Evolutionary conservation across 35 echinoderm and acorn worm genomes (phyloP), one percentile per base, ranked within the genome.

Genomic region (Nesometra sesokonis): DNA sequence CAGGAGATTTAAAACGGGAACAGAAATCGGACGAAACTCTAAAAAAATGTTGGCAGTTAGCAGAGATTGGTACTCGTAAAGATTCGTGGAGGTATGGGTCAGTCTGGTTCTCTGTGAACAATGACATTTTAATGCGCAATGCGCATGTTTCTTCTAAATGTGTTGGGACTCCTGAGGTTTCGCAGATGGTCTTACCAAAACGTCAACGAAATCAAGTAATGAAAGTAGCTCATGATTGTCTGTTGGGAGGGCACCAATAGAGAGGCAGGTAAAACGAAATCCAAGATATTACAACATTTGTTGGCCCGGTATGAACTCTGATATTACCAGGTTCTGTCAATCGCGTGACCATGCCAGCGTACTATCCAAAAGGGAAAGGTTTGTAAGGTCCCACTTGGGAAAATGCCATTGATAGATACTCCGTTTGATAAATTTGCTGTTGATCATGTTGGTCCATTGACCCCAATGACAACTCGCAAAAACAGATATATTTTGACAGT

Each of bases 221-320:
- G 84, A 31, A 36, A 77, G n/a, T 85, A 27, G 84, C 84, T 0
- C 85, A 86, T 36, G 85, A 86, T 35, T 34, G 43, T 34, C 31
- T 86, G 5, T n/a, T 86, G 11, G 85, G 85, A 33, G 85, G 85
- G 33, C 85, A 86, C 33, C 67, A 76, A 76, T 8, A 27, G 5
- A 11, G 85, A 32, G 27, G 15, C 85, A 4, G 30, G 30, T 4
- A 86, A 76, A 86, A 80, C 34, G 1, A 67, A 19, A 3, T 0
- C 15, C 31, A 80, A 80, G 32, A 21, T 80, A 34, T 32, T 35
- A 13, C 32, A 13, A 13, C 78, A 80, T 34, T 80, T 80, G 3
- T 80, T 80, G 78, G 78, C 78, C 78, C 3, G 77, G 77, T 78
- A 78, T 78, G 27, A 30, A 78, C 27, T 3, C 27, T 27, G 77